Percentiles rank a stretch among this genome's conserved stretches.
Conservation (phyloP, 1,140 invertebrate genomes). For the Danaus plexippus region DNA sequence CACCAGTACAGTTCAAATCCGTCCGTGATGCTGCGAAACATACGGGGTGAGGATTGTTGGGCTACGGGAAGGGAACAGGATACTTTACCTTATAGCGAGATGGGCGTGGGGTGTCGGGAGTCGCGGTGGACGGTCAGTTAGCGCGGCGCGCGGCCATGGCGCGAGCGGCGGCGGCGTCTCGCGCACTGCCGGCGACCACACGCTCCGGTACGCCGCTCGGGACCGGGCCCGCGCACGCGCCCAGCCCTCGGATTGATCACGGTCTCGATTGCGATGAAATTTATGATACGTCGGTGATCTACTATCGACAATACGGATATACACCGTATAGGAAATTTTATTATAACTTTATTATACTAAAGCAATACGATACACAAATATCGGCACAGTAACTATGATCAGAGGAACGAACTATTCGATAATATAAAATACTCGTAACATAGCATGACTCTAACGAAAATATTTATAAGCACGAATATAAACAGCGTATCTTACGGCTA, state of each 20-base stretch:
- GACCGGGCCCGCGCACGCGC: slow-evolving; percentile 18
- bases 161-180: slow-evolving; percentile 40
- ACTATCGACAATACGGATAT: slow-evolving; percentile 38
- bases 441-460: too few species aligned
- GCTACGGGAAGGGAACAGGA: slow-evolving; percentile 17
- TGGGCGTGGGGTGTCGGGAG: slow-evolving; percentile 27
- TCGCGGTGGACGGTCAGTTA: slow-evolving; percentile 43
- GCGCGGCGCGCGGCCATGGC: slow-evolving; percentile 49
- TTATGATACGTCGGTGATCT: slow-evolving; percentile 60
- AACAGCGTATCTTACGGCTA: slow-evolving; percentile 5
- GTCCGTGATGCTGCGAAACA: slow-evolving; percentile 25
- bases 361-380: too few species aligned
- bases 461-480: slow-evolving; percentile 1
- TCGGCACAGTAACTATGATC: too few species aligned
- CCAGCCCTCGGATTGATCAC: slow-evolving; percentile 51
- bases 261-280: slow-evolving; percentile 64
- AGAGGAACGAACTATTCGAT: too few species aligned
- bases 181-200: slow-evolving; percentile 41
- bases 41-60: slow-evolving; percentile 15
- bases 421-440: too few species aligned
- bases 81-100: slow-evolving; percentile 40
- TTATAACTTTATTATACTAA: too few species aligned
- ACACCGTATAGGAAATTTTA: too few species aligned
- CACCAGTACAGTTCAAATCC: slow-evolving; percentile 38
- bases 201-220: slow-evolving; percentile 23